Evolutionary conservation across 2,113 vertebrate species (phyloP).

Genomic region (Ancistrus triradiatus): DNA sequence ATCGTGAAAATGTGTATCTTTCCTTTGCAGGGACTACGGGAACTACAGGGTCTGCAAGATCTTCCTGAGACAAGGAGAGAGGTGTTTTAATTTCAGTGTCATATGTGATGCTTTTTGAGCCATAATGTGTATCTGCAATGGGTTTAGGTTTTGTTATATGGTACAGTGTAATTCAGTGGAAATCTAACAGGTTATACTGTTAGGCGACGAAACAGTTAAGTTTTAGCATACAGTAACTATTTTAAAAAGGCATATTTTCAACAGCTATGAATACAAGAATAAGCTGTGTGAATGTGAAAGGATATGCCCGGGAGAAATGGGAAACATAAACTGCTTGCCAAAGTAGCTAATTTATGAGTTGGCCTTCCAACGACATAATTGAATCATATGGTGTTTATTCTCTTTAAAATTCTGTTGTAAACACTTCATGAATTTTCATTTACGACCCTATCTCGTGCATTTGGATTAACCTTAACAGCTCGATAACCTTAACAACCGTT

Average conservation of each 20-base stretch:
- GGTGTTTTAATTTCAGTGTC: conserved; percentile 19
- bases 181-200: conserved; percentile 46
- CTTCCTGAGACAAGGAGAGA: conserved; percentile 61
- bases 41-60: conserved; percentile 76
- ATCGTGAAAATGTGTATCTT: background rate
- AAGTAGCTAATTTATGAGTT: too few species aligned
- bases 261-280: too few species aligned
- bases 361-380: too few species aligned
- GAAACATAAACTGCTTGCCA: too few species aligned
- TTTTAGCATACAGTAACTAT: too few species aligned
- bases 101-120: background rate
- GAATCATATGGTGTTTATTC: too few species aligned
- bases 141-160: conserved; percentile 2
- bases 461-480: background rate
- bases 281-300: too few species aligned
- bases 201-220: conserved; percentile 3
- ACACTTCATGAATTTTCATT: too few species aligned
- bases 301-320: too few species aligned
- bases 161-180: background rate
- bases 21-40: conserved; percentile 73
- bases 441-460: too few species aligned
- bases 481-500: background rate
- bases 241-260: conserved; percentile 28
- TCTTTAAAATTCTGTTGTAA: too few species aligned
- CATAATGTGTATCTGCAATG: background rate